Percentiles rank a stretch among this genome's conserved stretches.
These are phyloP conservation scores for Microchrysa polita DNA, from an alignment of 2,888 invertebrate species.

Conservation along the genomic window DNA sequence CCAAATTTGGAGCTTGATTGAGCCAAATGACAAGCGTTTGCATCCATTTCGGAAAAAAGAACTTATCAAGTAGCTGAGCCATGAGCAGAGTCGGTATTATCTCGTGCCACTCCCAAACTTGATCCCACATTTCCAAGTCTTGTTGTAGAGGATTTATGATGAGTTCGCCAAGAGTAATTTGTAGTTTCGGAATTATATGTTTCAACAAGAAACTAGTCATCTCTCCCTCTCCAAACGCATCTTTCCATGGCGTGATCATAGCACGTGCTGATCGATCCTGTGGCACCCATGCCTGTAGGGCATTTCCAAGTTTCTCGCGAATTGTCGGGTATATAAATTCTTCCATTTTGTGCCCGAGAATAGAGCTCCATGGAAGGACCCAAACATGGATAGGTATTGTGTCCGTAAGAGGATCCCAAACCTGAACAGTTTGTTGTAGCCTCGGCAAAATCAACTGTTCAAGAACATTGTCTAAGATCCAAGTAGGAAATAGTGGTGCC, in stretches of 20 bases:
- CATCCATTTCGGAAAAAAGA: constrained; percentile 94
- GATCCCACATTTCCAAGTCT: constrained; percentile 85
- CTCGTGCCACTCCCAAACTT: constrained; percentile 94
- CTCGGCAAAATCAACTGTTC: constrained; percentile 84
- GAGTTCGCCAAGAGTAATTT: constrained; percentile 73
- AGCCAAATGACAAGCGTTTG: constrained; percentile 89
- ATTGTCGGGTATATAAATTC: constrained; percentile 85
- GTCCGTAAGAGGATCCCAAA: constrained; percentile 96
- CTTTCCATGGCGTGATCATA: constrained; percentile 90
- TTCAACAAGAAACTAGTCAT: constrained; percentile 85
- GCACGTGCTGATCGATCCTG: constrained; percentile 91
- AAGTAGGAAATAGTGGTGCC: constrained; percentile 80
- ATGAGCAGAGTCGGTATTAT: constrained; percentile 81
- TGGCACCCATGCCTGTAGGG: constrained; percentile 94
- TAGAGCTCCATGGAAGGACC: constrained; percentile 95
- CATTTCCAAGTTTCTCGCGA: constrained; percentile 87
- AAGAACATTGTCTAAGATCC: constrained; percentile 85
- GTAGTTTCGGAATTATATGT: constrained; percentile 90
- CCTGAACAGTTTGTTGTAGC: constrained; percentile 77
- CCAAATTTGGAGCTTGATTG: constrained; percentile 87
- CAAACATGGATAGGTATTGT: constrained; percentile 95
- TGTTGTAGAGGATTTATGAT: constrained; percentile 79
- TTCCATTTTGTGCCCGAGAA: constrained; percentile 72
- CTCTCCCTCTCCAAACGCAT: constrained; percentile 77
- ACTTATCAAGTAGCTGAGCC: constrained; percentile 83